phyloP scores from a whole-genome alignment of 2,113 vertebrate species.

The Bagarius yarrelli region DNA sequence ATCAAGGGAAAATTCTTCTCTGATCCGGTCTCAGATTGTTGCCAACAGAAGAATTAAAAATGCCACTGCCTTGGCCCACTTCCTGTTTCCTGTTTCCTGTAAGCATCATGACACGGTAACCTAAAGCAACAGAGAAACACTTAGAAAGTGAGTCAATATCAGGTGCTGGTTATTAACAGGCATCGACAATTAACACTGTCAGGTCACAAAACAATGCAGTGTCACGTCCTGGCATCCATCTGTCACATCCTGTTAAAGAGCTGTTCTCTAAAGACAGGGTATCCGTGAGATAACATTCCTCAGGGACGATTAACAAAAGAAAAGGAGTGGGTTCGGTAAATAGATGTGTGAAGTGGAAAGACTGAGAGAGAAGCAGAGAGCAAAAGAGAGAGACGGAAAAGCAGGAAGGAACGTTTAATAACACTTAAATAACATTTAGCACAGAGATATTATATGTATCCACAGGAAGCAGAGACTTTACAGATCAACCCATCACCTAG shows the following conservation, averaged over 20 bases:
- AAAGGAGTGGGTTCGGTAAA: not conserved
- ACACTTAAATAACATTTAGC: not conserved
- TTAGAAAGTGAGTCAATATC: not conserved
- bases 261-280: not conserved
- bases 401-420: not conserved
- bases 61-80: slow-evolving; percentile 51
- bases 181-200: not conserved
- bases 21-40: slow-evolving; percentile 52
- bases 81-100: slow-evolving; percentile 35
- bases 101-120: not conserved
- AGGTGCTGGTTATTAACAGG: not conserved
- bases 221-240: slow-evolving; percentile 42
- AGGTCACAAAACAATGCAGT: slow-evolving; percentile 36
- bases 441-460: not conserved
- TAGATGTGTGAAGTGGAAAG: not conserved
- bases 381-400: not conserved
- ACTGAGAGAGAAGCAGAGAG: not conserved
- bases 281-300: not conserved
- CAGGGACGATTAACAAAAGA: not conserved
- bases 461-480: slow-evolving; percentile 1
- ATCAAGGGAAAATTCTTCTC: not conserved
- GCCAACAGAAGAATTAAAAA: slow-evolving; percentile 62
- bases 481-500: not conserved
- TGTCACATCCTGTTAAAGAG: slow-evolving; percentile 29
- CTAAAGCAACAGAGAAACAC: slow-evolving; percentile 9